Percentiles rank a stretch among this genome's conserved stretches.
Conservation (phyloP, 1,140 invertebrate genomes). For the Aradophagus sp. region DNA sequence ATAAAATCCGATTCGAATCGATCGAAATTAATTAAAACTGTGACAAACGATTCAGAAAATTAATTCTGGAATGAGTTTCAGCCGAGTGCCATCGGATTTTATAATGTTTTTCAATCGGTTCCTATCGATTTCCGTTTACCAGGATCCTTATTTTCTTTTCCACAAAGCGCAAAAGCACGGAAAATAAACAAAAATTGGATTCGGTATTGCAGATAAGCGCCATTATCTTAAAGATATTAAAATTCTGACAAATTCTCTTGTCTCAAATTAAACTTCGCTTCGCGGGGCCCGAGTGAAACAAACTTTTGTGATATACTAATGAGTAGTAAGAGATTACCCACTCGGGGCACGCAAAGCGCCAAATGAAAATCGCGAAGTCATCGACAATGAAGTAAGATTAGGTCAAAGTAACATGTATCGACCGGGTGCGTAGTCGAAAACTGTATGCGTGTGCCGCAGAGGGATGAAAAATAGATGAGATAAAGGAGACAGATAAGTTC, state of each 20-base stretch:
- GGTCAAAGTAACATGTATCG: slow-evolving; percentile 27
- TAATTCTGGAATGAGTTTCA: too few species aligned
- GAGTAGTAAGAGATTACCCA: slow-evolving; percentile 27
- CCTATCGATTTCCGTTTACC: too few species aligned
- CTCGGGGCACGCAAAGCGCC: slow-evolving; percentile 35
- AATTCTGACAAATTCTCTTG: slow-evolving; percentile 51
- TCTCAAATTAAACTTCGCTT: slow-evolving; percentile 43
- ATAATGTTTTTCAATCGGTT: too few species aligned
- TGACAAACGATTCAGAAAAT: too few species aligned
- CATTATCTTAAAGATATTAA: slow-evolving; percentile 47
- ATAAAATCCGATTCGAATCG: too few species aligned
- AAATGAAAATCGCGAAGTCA: slow-evolving; percentile 43
- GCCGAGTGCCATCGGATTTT: too few species aligned
- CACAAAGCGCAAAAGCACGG: too few species aligned
- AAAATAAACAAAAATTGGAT: slow-evolving; percentile 16
- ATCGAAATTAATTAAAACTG: too few species aligned
- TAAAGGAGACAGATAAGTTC: too few species aligned
- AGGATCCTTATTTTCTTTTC: too few species aligned
- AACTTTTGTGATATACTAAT: slow-evolving; percentile 56
- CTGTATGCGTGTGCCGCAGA: slow-evolving; percentile 52
- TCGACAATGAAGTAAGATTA: slow-evolving; percentile 30
- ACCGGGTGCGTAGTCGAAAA: slow-evolving; percentile 52
- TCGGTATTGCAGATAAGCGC: slow-evolving; percentile 47
- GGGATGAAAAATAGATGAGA: too few species aligned
- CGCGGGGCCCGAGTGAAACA: slow-evolving; percentile 42